Evolutionary conservation across 1,140 invertebrate species (phyloP).

Genomic region (Asbolus verrucosus): DNA sequence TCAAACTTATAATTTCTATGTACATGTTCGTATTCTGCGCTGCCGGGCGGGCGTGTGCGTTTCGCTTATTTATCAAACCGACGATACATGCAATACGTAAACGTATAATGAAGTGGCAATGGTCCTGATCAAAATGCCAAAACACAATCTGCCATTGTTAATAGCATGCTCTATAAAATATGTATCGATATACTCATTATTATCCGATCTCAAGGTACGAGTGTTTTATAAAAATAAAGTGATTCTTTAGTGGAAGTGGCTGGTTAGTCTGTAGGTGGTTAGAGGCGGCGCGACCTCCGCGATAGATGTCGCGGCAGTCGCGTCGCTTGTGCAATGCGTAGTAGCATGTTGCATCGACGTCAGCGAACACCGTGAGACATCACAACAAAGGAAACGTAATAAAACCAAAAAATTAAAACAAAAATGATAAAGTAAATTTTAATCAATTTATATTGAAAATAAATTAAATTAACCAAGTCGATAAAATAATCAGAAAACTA

Average conservation of each 20-base stretch:
- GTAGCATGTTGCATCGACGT: slow-evolving; percentile 50
- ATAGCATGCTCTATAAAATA: slow-evolving; percentile 46
- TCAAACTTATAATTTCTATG: slow-evolving; percentile 60
- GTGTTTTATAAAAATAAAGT: slow-evolving; percentile 60
- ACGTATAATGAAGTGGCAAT: slow-evolving; percentile 38
- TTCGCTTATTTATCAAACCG: slow-evolving; percentile 48
- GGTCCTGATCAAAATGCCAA: slow-evolving; percentile 41
- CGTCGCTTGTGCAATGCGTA: slow-evolving; percentile 57
- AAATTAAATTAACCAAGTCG: slow-evolving; percentile 41
- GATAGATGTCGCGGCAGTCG: slow-evolving; percentile 34
- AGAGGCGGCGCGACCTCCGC: slow-evolving; percentile 40
- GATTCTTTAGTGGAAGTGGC: slow-evolving; percentile 58
- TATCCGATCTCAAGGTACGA: slow-evolving; percentile 57
- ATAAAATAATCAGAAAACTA: slow-evolving; percentile 40
- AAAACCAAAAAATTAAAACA: slow-evolving; percentile 47
- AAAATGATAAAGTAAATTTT: slow-evolving; percentile 41
- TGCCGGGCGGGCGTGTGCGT: slow-evolving; percentile 57
- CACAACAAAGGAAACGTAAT: slow-evolving; percentile 52
- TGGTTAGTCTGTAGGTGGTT: slow-evolving; percentile 59
- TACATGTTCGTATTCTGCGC: slow-evolving; percentile 61
- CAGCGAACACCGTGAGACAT: slow-evolving; percentile 59
- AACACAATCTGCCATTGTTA: slow-evolving; percentile 51
- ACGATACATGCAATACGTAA: slow-evolving; percentile 37
- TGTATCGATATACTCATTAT: slow-evolving; percentile 53
- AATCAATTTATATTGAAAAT: slow-evolving; percentile 34